phyloP scores from a whole-genome alignment of 2,797 vertebrate species.

The Bufotes viridis region DNA sequence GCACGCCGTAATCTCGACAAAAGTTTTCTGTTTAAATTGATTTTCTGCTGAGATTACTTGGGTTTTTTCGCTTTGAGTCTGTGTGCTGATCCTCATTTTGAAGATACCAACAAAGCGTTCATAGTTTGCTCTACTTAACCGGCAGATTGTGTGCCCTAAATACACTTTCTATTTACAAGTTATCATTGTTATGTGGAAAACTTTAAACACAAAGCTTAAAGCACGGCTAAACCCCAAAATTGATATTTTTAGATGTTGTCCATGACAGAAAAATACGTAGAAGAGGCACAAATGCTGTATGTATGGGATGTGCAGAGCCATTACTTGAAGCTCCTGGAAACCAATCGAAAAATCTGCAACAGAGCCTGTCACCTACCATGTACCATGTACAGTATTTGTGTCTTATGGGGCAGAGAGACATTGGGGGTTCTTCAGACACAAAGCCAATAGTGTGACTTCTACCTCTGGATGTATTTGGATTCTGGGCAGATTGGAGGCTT shows the following conservation, averaged over 20 bases:
- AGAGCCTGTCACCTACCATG: not conserved
- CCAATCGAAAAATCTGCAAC: not conserved
- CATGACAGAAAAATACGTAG: not conserved
- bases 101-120: constrained; percentile 49
- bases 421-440: too few relatives aligned
- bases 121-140: constrained; percentile 48
- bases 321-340: not conserved
- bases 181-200: constrained; percentile 32
- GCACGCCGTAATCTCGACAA: constrained; percentile 56
- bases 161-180: constrained; percentile 31
- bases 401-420: too few relatives aligned
- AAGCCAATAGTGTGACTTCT: too few relatives aligned
- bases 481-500: too few relatives aligned
- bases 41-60: constrained; percentile 61
- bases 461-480: too few relatives aligned
- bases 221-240: not conserved
- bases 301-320: not conserved
- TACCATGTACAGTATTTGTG: too few relatives aligned
- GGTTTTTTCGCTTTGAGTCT: constrained; percentile 54
- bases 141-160: constrained; percentile 38
- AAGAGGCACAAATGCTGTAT: not conserved
- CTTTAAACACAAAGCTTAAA: constrained; percentile 3
- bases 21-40: constrained; percentile 62
- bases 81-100: constrained; percentile 45
- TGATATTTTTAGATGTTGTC: not conserved